Evolutionary conservation across 2,888 invertebrate species (phyloP).

Genomic region (Luffia ferchaultella): DNA sequence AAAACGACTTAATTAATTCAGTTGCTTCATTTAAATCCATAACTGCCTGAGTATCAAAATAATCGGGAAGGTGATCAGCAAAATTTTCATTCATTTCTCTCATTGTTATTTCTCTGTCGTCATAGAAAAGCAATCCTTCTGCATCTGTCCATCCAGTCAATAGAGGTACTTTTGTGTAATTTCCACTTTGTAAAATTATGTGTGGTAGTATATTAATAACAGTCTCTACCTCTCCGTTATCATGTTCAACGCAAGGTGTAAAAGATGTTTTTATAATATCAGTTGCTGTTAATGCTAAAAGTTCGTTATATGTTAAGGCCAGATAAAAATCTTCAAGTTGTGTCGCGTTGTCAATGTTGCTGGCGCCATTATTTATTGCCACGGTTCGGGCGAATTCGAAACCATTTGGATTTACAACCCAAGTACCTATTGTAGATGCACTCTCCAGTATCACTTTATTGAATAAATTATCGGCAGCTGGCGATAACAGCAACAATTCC

Average conservation of each 20-base stretch:
- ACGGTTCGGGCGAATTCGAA: constrained; percentile 1
- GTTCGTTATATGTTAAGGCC: not conserved
- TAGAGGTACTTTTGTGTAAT: constrained; percentile 1
- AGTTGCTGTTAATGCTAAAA: not conserved
- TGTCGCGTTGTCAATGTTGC: not conserved
- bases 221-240: not conserved
- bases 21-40: not conserved
- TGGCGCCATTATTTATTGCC: not conserved
- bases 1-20: not conserved
- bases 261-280: not conserved
- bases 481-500: constrained; percentile 22
- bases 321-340: not conserved
- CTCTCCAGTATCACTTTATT: constrained; percentile 4
- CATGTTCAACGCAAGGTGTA: constrained; percentile 1
- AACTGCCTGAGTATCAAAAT: not conserved
- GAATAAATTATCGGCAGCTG: constrained; percentile 3
- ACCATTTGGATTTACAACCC: not conserved
- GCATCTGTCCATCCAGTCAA: constrained; percentile 4
- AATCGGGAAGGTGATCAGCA: not conserved
- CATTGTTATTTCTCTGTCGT: not conserved
- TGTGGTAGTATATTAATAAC: not conserved
- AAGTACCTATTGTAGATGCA: not conserved
- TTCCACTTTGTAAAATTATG: constrained; percentile 1
- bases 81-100: not conserved
- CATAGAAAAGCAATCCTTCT: constrained; percentile 3